Evolutionary conservation across 2,113 vertebrate genomes (phyloP).

Genomic region (Sorex araneus): DNA sequence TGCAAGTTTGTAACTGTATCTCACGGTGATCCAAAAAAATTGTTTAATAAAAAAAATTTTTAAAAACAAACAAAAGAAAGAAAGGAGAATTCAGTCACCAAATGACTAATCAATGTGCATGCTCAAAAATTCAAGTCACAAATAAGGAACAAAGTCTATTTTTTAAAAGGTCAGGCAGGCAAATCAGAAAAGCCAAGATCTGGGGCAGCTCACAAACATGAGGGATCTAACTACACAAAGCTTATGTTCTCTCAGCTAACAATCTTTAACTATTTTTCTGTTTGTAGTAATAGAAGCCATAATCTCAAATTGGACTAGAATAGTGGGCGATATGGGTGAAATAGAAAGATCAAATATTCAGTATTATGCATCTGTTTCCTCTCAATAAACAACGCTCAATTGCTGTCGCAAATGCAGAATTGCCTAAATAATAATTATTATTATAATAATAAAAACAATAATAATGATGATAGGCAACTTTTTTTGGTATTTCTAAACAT

Average conservation of each 20-base stretch:
- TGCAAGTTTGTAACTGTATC: too few species aligned
- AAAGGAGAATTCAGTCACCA: background rate
- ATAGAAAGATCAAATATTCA: background rate
- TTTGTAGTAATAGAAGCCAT: slow-evolving; percentile 9
- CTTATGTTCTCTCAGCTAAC: background rate
- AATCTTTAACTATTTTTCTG: background rate
- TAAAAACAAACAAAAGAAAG: background rate
- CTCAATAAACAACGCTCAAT: background rate
- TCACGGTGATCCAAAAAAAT: too few species aligned
- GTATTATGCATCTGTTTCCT: background rate
- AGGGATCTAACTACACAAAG: background rate
- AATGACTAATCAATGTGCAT: background rate
- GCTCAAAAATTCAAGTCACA: slow-evolving; percentile 1
- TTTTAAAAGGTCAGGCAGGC: background rate
- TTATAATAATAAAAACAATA: too few species aligned
- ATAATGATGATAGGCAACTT: slow-evolving; percentile 7
- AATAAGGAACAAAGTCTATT: background rate
- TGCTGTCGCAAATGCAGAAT: slow-evolving; percentile 7
- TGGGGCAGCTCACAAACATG: background rate
- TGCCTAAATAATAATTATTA: background rate
- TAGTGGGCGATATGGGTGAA: background rate
- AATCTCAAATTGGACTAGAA: background rate
- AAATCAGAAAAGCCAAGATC: background rate
- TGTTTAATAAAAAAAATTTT: too few species aligned
- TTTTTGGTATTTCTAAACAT: background rate